phyloP scores from a whole-genome alignment of 2,888 invertebrate species.

The Pantelozetes paolii region DNA sequence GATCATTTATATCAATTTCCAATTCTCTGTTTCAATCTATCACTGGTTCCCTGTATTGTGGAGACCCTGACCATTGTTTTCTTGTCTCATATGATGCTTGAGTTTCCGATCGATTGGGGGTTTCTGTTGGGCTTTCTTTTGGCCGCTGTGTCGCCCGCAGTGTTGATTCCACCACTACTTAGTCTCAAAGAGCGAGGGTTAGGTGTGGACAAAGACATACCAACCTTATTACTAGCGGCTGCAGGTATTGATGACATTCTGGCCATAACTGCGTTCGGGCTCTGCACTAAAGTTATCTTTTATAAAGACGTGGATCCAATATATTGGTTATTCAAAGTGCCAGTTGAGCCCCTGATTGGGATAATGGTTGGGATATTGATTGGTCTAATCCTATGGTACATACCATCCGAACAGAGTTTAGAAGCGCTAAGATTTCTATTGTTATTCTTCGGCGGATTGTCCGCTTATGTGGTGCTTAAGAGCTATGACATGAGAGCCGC shows the following conservation, averaged over 20 bases:
- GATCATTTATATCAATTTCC: conserved; percentile 39
- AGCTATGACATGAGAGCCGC: conserved; percentile 52
- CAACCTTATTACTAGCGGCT: conserved; percentile 55
- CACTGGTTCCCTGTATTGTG: conserved; percentile 44
- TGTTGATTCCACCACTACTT: conserved; percentile 55
- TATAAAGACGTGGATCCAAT: conserved; percentile 30
- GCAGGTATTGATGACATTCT: conserved; percentile 56
- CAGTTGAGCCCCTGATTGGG: conserved; percentile 59
- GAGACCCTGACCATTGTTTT: conserved; percentile 43
- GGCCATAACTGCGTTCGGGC: conserved; percentile 55
- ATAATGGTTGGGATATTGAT: conserved; percentile 59
- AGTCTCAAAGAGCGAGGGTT: conserved; percentile 51
- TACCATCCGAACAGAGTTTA: conserved; percentile 37
- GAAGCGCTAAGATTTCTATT: conserved; percentile 48
- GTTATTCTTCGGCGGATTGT: conserved; percentile 51
- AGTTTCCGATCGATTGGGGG: conserved; percentile 40
- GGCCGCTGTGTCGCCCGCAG: conserved; percentile 55
- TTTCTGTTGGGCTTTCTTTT: conserved; percentile 49
- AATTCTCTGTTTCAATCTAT: conserved; percentile 41
- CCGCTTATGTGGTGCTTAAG: conserved; percentile 53
- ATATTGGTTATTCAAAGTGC: conserved; percentile 52
- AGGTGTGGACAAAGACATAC: conserved; percentile 53
- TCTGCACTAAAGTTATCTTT: conserved; percentile 52
- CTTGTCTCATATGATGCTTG: not conserved
- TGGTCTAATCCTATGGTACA: conserved; percentile 43